Base-by-base conservation (phyloP, 2,797 vertebrate genomes). In the Cetoscarus ocellatus region DNA sequence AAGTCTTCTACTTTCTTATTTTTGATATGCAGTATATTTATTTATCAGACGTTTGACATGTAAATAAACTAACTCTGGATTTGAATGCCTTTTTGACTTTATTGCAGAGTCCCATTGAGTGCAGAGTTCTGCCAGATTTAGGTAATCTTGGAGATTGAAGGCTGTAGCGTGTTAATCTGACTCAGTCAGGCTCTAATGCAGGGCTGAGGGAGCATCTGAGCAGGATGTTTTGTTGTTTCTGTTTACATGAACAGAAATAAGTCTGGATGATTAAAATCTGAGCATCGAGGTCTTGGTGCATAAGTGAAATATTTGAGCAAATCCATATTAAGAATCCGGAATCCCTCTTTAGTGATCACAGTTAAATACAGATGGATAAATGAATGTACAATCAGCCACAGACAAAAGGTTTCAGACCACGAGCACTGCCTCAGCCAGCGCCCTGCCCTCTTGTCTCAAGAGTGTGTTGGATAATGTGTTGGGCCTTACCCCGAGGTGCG, bases 401-500 rank as follows among this genome's bases (percentile, higher is more conserved):
- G 56, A 58, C 61, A 15, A 61, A 59, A 72, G 55, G 63, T 36
- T 43, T 39, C 1, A 10, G 55, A 69, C n/a, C 39, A 17, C 2
- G 50, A 47, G 3, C 2, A 8, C 49, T 35, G 62, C 11, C 51
- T 72, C 7, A 52, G 62, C 5, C 11, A 47, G 50, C 42, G 65
- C 34, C 17, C 0, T 50, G 81, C 27, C 84, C 75, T 70, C 61
- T 51, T 63, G 73, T 86, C 82, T 69, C 80, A n/a, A 18, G 63
- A 63, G 84, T 51, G 56, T 10, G 11, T 38, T 55, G 73, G 82
- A 75, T 87, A 87, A 91, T 72, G 80, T 68, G 78, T 13, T 27
- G 59, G 76, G 63, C 50, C 50, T 70, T 68, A 15, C 56, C 82
- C 81, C n/a, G 58, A 70, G 83, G 75, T 76, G 76, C 70, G 61